These are phyloP conservation scores for Morinoia aosen DNA, from an alignment of 2,888 invertebrate genomes.

Conservation along the genomic window DNA sequence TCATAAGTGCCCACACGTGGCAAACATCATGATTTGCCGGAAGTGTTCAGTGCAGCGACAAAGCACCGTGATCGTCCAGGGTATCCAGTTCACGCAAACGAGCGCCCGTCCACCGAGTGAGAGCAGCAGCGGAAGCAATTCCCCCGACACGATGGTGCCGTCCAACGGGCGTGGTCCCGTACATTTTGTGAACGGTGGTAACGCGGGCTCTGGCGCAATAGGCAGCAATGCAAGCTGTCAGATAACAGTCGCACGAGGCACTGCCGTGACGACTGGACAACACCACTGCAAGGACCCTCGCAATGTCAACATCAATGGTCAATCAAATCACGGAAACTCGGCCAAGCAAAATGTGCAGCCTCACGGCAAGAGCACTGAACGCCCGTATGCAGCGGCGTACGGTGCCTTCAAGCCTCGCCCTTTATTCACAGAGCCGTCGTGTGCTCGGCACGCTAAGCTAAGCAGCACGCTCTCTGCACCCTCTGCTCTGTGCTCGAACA, in stretches of 20 bases:
- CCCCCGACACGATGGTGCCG: background rate
- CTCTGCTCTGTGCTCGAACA: conserved; percentile 8
- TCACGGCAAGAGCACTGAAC: background rate
- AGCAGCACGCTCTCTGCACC: background rate
- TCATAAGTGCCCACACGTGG: background rate
- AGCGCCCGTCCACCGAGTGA: background rate
- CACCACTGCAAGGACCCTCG: background rate
- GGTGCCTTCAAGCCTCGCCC: conserved; percentile 13
- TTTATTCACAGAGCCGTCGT: background rate
- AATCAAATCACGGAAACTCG: background rate
- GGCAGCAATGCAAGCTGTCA: conserved; percentile 9
- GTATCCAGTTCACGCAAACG: background rate
- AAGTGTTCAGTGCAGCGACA: conserved; percentile 37
- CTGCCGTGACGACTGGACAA: background rate
- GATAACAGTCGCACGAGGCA: background rate
- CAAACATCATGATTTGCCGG: conserved; percentile 9
- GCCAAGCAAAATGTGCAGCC: background rate
- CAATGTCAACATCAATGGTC: too few species aligned
- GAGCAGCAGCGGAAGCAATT: background rate
- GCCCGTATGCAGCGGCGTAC: conserved; percentile 30
- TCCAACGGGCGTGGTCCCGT: background rate
- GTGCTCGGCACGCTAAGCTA: background rate
- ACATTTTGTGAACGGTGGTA: conserved; percentile 14
- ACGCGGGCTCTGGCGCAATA: background rate
- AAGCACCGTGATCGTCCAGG: conserved; percentile 7